Evolutionary conservation across 2,888 invertebrate genomes (phyloP), one percentile per base, ranked within the genome.

Genomic region (Ophonus ardosiacus): DNA sequence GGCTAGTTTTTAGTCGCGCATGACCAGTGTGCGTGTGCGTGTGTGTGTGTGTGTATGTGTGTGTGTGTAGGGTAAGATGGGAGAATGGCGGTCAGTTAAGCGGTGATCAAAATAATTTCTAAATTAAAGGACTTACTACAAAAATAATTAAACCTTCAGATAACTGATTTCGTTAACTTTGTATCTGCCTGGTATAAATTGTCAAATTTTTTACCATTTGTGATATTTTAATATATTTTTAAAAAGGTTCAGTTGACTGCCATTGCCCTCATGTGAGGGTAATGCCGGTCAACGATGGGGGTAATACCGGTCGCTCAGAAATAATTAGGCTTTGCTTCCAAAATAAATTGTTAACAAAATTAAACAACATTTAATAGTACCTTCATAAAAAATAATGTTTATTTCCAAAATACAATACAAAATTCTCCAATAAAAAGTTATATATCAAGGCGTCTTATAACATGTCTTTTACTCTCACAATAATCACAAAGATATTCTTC

Each of bases 41-140:
- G n/a, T n/a, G n/a, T n/a, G n/a, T n/a, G n/a, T n/a, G n/a, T n/a
- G n/a, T n/a, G n/a, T n/a, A n/a, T n/a, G n/a, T n/a, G n/a, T n/a
- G n/a, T n/a, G n/a, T 24, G 3, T 24, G 3, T 31, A 31, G 31
- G 31, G 71, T 71, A 71, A 13, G 71, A 31, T 71, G 71, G 71
- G 71, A 31, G 71, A 71, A 71, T 71, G 71, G 71, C 71, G 71
- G 21, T 71, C 71, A 31, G 18, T 71, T 71, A 71, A 71, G 71
- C 71, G 24, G 71, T 21, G 18, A 71, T 21, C 24, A 21, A 71
- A 71, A 71, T 71, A 71, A 21, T 71, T 71, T 15, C 8, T 17
- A 18, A 71, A 17, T 8, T 71, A 71, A 71, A 71, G 31, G 71
- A 71, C 71, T 71, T 21, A 31, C 18, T 7, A n/a, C 24, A 71